Evolutionary conservation across 1,140 invertebrate genomes (phyloP), one percentile per base, ranked within the genome.

Genomic region (Apis dorsata): DNA sequence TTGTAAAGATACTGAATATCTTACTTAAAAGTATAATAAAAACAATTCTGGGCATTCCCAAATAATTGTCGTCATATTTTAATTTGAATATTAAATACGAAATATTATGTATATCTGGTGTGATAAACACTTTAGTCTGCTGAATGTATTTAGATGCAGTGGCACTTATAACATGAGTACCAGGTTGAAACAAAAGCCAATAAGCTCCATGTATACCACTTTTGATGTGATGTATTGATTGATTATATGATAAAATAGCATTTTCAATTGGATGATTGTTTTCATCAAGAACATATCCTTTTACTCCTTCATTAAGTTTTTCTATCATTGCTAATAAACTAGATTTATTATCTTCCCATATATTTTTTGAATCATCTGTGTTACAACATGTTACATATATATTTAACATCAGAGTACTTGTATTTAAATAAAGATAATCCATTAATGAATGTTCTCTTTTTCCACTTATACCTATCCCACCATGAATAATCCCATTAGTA

Each of bases 21-120:
- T 76, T 83, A 79, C 69, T 92, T 91, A 96, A 93, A 7, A 97
- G 88, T 83, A 97, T 95, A 65, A 97, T 95, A 90, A 98, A 98
- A 2, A 96, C 94, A 13, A 97, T 92, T 59, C 97, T 94, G 0
- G 97, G 96, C 93, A 98, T 93, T 2, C 97, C 97, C 81, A 96
- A 92, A 55, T 98, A 94, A 65, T 92, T 95, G 78, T 96, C 95
- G 90, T 97, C 95, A 49, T 93, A 93, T 53, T 94, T 94, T 75
- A 98, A 90, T 81, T 95, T 96, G 63, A 97, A 95, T 79, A 97
- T 93, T 1, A 97, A 92, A 11, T 93, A 93, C 9, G 93, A 89
- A 72, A 91, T 89, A 72, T 90, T 93, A 1, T 91, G 90, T 0
- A 91, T 77, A 62, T 94, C 90, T 0, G 91, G 90, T 11, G 95